Evolutionary conservation across 1,140 invertebrate species (phyloP).

Genomic region (Listronotus bonariensis): DNA sequence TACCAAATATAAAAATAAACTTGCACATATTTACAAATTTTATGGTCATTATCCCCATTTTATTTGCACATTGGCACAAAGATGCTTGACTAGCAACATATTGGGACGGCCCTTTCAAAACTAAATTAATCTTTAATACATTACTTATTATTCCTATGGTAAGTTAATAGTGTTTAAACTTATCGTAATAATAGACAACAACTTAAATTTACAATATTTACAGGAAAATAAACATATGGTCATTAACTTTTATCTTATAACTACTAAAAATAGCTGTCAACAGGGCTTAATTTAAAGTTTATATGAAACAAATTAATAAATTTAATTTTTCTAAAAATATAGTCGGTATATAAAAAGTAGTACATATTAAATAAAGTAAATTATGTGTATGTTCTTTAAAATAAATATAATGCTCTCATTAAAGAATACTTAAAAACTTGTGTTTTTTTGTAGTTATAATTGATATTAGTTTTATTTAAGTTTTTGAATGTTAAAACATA

Average conservation of each 20-base stretch:
- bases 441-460: too few species aligned
- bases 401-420: too few species aligned
- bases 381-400: too few species aligned
- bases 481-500: too few species aligned
- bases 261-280: too few species aligned
- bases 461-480: too few species aligned
- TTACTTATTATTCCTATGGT: neutral
- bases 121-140: neutral
- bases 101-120: slow-evolving; percentile 15
- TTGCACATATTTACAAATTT: slow-evolving; percentile 15
- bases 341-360: too few species aligned
- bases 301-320: too few species aligned
- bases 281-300: too few species aligned
- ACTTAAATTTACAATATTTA: slow-evolving; percentile 24
- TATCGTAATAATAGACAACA: slow-evolving; percentile 3
- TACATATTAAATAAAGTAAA: too few species aligned
- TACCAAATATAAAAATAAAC: neutral
- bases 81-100: slow-evolving; percentile 32
- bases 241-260: neutral
- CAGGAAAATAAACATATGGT: neutral
- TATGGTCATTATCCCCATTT: slow-evolving; percentile 18
- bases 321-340: too few species aligned
- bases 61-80: slow-evolving; percentile 30
- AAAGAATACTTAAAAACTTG: too few species aligned
- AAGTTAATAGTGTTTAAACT: neutral